phyloP scores from a whole-genome alignment of 2,797 vertebrate genomes.

The Leptodactylus fallax region DNA sequence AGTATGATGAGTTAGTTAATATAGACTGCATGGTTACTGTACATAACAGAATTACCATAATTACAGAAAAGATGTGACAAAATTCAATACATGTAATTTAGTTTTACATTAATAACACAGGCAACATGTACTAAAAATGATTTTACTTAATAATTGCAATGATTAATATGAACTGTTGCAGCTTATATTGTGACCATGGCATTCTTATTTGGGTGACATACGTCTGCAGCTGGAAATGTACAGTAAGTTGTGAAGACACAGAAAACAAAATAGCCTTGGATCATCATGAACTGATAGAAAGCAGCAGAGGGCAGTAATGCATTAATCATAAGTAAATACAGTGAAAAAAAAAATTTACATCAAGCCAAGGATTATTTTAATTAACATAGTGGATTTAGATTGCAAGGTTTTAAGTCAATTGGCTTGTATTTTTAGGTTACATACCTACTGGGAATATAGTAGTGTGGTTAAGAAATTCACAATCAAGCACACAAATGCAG shows the following conservation, averaged over 20 bases:
- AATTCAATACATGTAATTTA: too few relatives aligned
- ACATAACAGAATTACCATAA: too few relatives aligned
- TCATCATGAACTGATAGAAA: neutral
- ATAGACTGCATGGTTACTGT: too few relatives aligned
- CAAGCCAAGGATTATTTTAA: neutral
- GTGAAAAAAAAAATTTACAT: neutral
- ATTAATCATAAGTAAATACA: slow-evolving; percentile 2
- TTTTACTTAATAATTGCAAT: too few relatives aligned
- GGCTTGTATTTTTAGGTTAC: neutral
- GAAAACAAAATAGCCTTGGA: neutral
- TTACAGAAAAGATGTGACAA: too few relatives aligned
- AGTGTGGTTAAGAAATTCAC: neutral
- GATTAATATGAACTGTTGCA: too few relatives aligned
- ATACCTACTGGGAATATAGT: neutral
- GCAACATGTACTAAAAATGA: too few relatives aligned
- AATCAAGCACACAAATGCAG: neutral
- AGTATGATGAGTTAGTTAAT: too few relatives aligned
- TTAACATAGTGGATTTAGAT: neutral
- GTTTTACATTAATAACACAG: too few relatives aligned
- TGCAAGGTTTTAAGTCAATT: neutral
- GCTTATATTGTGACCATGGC: too few relatives aligned
- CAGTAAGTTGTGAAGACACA: neutral
- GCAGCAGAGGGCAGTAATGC: slow-evolving; percentile 24
- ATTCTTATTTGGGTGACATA: neutral
- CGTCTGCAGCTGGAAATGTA: neutral